Evolutionary conservation across 2,797 vertebrate species (phyloP).

Genomic region (Enoplosus armatus): DNA sequence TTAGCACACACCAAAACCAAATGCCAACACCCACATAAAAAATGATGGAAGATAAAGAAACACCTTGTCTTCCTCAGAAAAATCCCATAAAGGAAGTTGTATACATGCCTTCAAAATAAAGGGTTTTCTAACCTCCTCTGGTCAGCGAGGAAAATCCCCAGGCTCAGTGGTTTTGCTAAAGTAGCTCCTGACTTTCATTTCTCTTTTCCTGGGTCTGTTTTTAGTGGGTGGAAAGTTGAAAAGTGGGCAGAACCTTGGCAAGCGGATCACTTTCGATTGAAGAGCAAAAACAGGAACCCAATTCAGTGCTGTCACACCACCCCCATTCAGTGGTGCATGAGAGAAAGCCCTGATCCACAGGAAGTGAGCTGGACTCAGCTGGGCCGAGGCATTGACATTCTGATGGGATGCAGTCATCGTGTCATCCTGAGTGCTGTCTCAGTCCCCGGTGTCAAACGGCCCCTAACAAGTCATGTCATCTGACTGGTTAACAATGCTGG

Average conservation of each 20-base stretch:
- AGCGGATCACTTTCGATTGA: constrained; percentile 62
- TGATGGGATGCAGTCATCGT: constrained; percentile 69
- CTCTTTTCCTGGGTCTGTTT: constrained; percentile 46
- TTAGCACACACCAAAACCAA: neutral
- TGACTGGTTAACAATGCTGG: constrained; percentile 25
- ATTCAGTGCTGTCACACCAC: constrained; percentile 74
- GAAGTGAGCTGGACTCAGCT: constrained; percentile 75
- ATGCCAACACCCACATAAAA: constrained; percentile 16
- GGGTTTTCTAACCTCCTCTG: neutral
- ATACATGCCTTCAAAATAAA: constrained; percentile 13
- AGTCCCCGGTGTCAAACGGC: constrained; percentile 26
- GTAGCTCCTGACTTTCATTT: constrained; percentile 51
- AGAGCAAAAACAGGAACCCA: constrained; percentile 77
- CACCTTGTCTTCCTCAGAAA: neutral
- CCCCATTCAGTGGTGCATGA: constrained; percentile 73
- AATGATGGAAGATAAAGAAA: neutral
- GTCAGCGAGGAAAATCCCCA: constrained; percentile 24
- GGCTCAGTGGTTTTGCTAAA: neutral
- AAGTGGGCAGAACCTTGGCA: constrained; percentile 59
- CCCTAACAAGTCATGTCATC: constrained; percentile 44
- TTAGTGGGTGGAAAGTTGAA: constrained; percentile 8
- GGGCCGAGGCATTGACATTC: constrained; percentile 73
- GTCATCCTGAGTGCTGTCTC: constrained; percentile 55
- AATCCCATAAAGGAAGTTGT: neutral
- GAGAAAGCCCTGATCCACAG: constrained; percentile 74